Conservation (phyloP, 2,888 invertebrate genomes). For the Aphelenchoides bicaudatus region DNA sequence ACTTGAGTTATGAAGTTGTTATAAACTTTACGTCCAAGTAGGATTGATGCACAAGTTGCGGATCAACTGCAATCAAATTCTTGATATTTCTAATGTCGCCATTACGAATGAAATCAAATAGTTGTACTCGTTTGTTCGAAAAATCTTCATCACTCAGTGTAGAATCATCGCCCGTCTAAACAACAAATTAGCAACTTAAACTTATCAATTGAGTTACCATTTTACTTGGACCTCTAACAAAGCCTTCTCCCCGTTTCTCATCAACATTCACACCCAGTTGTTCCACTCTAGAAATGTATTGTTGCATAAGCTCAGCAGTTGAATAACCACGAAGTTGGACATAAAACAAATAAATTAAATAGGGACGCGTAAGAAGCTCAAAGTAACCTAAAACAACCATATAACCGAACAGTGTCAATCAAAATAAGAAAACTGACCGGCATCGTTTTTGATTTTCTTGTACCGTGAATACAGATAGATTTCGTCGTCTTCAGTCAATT, state of each 20-base stretch:
- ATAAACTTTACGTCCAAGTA: neutral
- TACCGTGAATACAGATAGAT: conserved; percentile 12
- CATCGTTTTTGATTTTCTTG: conserved; percentile 2
- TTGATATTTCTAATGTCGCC: neutral
- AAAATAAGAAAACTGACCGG: conserved; percentile 13
- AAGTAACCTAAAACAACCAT: neutral
- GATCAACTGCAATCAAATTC: neutral
- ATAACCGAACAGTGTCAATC: neutral
- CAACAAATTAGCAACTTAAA: neutral
- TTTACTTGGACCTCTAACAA: conserved; percentile 8
- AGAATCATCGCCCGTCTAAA: neutral
- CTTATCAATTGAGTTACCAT: neutral
- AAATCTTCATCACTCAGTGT: neutral
- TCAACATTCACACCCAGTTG: neutral
- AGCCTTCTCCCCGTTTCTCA: neutral
- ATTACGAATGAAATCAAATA: neutral
- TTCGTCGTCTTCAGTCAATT: conserved; percentile 8
- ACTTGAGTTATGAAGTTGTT: no score
- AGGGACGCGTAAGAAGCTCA: neutral
- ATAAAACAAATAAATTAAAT: no score
- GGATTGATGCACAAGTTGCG: neutral
- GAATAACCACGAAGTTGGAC: neutral
- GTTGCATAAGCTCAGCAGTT: neutral
- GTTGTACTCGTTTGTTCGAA: neutral
- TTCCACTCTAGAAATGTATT: conserved; percentile 7